Base-by-base conservation (phyloP, 2,888 invertebrate genomes). In the Blera fallax region DNA sequence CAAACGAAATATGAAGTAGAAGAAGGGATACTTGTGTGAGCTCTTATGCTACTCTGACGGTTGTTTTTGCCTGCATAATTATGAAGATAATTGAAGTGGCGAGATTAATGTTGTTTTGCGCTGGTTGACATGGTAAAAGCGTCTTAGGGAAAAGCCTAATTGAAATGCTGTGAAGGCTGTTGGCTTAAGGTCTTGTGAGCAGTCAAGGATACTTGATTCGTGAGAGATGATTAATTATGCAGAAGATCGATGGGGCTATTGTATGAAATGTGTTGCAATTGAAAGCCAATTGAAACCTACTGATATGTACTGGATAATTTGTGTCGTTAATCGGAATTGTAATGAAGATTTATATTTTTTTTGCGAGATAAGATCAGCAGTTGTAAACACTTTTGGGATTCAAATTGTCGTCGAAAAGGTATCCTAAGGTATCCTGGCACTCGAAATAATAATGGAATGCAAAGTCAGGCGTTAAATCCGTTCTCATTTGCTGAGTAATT, bases 151-250 rank as follows among this genome's bases (percentile, higher is more conserved):
- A 27, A n/a, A 6, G 6, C 18, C 50, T 16, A 16, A 54, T 54
- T 40, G 14, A 40, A 40, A 40, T 40, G 14, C 40, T 16, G 11
- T 14, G 14, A 10, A 8, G 16, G 10, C 8, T 32, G 32, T 32
- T 3, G 16, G 29, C 29, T 54, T 27, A n/a, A 29, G 54, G 11
- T 34, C 34, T 34, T 34, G 11, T 24, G 16, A 24, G 4, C 8
- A 14, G 29, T 29, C 29, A 29, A 54, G 54, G 29, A 16, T 54
- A 29, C 54, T 54, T 54, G 54, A 54, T 21, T 24, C 48, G 14
- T 18, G 45, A 32, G 34, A 32, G 37, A 43, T 74, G 43, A 74
- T 29, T 32, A 74, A 64, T 52, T 73, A 56, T 45, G 40, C 40
- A 27, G n/a, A n/a, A 43, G 40, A 62, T 62, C 52, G 32, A 43